phyloP scores from a whole-genome alignment of 2,797 vertebrate genomes.

The Tamandua tetradactyla region DNA sequence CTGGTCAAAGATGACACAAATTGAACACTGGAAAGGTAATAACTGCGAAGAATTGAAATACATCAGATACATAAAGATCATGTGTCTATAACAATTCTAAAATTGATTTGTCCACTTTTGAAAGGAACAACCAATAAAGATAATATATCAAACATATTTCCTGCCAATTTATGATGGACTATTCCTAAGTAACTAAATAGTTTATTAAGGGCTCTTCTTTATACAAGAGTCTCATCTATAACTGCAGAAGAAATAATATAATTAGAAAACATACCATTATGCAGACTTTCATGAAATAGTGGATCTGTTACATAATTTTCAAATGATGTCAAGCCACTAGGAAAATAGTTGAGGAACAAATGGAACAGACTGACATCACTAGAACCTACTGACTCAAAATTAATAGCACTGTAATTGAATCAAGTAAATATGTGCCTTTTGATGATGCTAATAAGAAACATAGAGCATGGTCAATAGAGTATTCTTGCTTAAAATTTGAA shows the following conservation, averaged over 20 bases:
- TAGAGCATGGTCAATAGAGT: background rate
- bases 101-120: too few species aligned
- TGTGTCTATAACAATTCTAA: too few species aligned
- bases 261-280: background rate
- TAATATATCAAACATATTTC: too few species aligned
- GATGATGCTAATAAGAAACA: background rate
- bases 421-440: background rate
- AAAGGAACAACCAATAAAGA: too few species aligned
- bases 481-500: background rate
- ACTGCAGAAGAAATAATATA: background rate
- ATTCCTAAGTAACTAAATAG: background rate
- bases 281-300: background rate
- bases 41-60: too few species aligned
- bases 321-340: background rate
- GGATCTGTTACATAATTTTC: background rate
- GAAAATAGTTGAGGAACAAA: background rate
- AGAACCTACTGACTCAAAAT: background rate
- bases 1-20: too few species aligned
- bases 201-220: background rate
- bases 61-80: too few species aligned
- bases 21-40: too few species aligned
- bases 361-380: background rate
- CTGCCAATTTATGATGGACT: background rate
- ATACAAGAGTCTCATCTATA: background rate
- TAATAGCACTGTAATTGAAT: background rate